Base-by-base conservation (phyloP, 1,140 invertebrate species). In the Thaumetopoea pityocampa region DNA sequence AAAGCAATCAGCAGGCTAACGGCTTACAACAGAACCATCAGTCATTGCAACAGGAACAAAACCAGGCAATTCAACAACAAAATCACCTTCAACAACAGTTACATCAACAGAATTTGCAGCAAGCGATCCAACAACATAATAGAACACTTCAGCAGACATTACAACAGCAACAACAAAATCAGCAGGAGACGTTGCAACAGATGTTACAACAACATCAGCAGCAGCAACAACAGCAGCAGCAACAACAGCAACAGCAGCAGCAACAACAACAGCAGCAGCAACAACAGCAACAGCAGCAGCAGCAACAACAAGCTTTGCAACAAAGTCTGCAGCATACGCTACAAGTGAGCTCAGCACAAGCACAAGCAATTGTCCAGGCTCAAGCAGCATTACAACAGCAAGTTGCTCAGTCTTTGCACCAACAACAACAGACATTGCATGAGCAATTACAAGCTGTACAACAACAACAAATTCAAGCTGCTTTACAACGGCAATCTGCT, bases 181-280 rank as follows among this genome's bases (percentile, higher is more conserved):
- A 86, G 16, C 70, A 81, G 43, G 67, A 72, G 43, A 80, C 72
- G 2, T 65, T 82, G 33, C 80, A 80, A 42, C 77, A 78, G 51
- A 68, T 69, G 49, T 52, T 76, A 24, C 79, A 79, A 64, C 80
- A 85, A 46, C 77, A 77, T 42, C 60, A 67, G 8, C 60, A 67
- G 0, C 68, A 61, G 19, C 60, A 70, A 15, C 74, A 70, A 18
- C 76, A 85, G 24, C 67, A 82, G 36, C 76, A 63, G 22, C 78
- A 82, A 14, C 53, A 78, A 14, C 55, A 67, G 40, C 52, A 53
- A 16, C 53, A 67, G 15, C 50, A 54, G 10, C 54, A 58, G 16
- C 47, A 61, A 7, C 72, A 78, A 36, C 79, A 83, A 30, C 65
- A 61, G 14, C 87, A 88, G 44, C 86, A 88, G 63, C 87, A 87